A percentile compares a stretch with the other conserved stretches of the same genome.
These are phyloP conservation scores for Cotesia glomerata DNA, from an alignment of 1,140 invertebrate species.

Conservation along the genomic window DNA sequence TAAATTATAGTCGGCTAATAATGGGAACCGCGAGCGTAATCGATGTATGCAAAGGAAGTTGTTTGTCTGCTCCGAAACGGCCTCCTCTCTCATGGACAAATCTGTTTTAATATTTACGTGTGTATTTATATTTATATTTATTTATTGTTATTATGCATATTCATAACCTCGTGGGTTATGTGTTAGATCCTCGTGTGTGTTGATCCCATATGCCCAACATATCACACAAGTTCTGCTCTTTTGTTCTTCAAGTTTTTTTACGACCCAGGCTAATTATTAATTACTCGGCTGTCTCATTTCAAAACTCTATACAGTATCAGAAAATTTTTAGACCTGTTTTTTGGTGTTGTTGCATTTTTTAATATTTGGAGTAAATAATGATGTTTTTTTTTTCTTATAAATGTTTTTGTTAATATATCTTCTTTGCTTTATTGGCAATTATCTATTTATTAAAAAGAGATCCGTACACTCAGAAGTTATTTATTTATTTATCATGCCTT, in stretches of 20 bases:
- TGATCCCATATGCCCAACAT: neutral
- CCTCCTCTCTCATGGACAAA: slow-evolving; percentile 16
- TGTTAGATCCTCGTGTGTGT: neutral
- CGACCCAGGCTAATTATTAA: neutral
- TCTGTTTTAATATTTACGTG: slow-evolving; percentile 10
- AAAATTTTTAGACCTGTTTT: too few species aligned
- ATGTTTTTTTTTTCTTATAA: too few species aligned
- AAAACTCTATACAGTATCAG: too few species aligned
- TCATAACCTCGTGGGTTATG: too few species aligned
- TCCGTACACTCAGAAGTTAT: too few species aligned
- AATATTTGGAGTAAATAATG: too few species aligned
- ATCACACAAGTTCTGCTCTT: neutral
- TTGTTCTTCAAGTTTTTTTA: neutral
- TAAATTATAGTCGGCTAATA: slow-evolving; percentile 62
- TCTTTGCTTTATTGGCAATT: too few species aligned
- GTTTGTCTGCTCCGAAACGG: slow-evolving; percentile 38
- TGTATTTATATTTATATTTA: neutral
- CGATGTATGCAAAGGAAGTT: slow-evolving; percentile 60
- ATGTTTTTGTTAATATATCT: too few species aligned
- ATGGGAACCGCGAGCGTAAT: slow-evolving; percentile 56
- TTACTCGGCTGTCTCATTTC: neutral
- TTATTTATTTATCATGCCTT: too few species aligned
- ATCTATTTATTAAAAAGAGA: too few species aligned
- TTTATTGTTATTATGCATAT: neutral
- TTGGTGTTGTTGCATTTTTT: too few species aligned